Conservation (phyloP, 2,888 invertebrate species). For the Panzeria rudis region DNA sequence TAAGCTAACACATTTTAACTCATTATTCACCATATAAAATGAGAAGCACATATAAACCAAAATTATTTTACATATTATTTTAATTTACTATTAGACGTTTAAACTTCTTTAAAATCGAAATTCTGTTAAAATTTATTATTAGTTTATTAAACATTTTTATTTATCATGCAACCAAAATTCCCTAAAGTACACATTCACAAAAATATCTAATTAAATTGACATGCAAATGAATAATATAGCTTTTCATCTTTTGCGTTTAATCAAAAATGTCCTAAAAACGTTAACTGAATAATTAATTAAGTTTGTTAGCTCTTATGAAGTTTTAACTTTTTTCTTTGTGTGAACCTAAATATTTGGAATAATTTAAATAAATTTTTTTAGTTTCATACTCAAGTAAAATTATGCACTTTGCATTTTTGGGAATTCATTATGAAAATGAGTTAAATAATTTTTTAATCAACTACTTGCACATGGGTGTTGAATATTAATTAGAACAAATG, state of each 20-base stretch:
- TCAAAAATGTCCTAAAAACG: slow-evolving; percentile 22
- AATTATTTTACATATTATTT: too few relatives aligned
- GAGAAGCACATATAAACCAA: too few relatives aligned
- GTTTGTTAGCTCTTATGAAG: background rate
- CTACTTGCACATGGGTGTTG: slow-evolving; percentile 27
- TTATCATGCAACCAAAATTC: background rate
- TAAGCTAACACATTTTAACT: too few relatives aligned
- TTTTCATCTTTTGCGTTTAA: slow-evolving; percentile 10
- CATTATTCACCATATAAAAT: too few relatives aligned
- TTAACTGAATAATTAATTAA: slow-evolving; percentile 36
- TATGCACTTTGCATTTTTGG: slow-evolving; percentile 33
- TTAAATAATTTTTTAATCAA: slow-evolving; percentile 37
- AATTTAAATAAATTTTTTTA: slow-evolving; percentile 58
- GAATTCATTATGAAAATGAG: slow-evolving; percentile 32
- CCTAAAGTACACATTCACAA: background rate
- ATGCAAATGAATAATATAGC: slow-evolving; percentile 48
- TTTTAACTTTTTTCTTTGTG: background rate
- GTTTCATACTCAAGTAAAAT: background rate
- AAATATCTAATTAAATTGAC: slow-evolving; percentile 27
- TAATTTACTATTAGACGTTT: too few relatives aligned
- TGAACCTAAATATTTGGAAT: slow-evolving; percentile 49
- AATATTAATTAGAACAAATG: slow-evolving; percentile 55
- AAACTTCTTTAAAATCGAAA: too few relatives aligned
- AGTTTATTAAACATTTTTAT: background rate
- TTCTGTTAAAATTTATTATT: too few relatives aligned